Conservation (phyloP, 1,140 invertebrate genomes). For the Drosophila parvula region DNA sequence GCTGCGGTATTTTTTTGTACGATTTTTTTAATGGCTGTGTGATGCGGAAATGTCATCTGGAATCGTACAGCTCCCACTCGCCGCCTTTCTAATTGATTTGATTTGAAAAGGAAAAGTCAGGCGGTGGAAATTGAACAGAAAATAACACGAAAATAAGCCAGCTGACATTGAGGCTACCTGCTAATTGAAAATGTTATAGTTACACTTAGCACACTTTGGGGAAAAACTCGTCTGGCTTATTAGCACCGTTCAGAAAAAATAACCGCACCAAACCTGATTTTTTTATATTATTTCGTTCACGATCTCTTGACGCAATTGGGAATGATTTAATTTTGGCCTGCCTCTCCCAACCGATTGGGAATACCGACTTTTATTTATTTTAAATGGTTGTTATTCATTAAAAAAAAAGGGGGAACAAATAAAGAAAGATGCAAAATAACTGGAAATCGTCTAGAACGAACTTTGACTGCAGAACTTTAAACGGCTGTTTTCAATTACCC, state of each 20-base stretch:
- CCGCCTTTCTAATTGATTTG: constrained; percentile 26
- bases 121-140: constrained; percentile 14
- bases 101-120: constrained; percentile 47
- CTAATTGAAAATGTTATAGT: constrained; percentile 66
- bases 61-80: constrained; percentile 21
- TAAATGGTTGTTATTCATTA: constrained; percentile 4
- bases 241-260: constrained; percentile 47
- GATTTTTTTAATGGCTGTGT: constrained; percentile 30
- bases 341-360: background rate
- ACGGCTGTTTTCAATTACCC: constrained; percentile 12
- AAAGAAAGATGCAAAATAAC: constrained; percentile 17
- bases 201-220: constrained; percentile 54
- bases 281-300: constrained; percentile 32
- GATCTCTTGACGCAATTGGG: constrained; percentile 44
- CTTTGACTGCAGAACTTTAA: constrained; percentile 29
- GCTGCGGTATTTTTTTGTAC: constrained; percentile 24
- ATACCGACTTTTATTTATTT: constrained; percentile 4
- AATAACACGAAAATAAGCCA: constrained; percentile 8
- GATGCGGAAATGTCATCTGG: constrained; percentile 63
- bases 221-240: constrained; percentile 54
- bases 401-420: background rate
- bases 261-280: constrained; percentile 35
- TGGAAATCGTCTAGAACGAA: constrained; percentile 11
- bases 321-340: constrained; percentile 37
- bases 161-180: constrained; percentile 51